Percentiles rank a stretch among this genome's conserved stretches.
phyloP scores from a whole-genome alignment of 1,140 invertebrate genomes.

The Alviniconcha marisindica region DNA sequence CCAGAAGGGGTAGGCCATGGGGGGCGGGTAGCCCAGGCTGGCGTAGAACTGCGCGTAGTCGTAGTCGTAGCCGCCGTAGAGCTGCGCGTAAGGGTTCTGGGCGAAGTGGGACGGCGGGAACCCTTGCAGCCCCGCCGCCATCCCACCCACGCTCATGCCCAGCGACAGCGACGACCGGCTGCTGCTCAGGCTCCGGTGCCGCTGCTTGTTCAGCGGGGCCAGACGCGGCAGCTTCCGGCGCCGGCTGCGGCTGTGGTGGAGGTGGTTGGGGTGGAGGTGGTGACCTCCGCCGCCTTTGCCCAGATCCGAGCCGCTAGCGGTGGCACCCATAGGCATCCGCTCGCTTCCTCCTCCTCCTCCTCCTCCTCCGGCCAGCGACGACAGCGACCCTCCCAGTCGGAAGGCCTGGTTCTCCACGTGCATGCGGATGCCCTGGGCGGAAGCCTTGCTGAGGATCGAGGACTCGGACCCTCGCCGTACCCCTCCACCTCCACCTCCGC shows the following conservation, averaged over 20 bases:
- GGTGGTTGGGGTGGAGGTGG: too few species aligned
- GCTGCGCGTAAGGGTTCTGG: neutral
- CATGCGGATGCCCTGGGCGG: slow-evolving; percentile 56
- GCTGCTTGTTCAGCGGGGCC: neutral
- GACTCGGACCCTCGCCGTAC: slow-evolving; percentile 54
- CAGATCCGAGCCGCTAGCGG: slow-evolving; percentile 10
- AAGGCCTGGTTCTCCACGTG: slow-evolving; percentile 46
- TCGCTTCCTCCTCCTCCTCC: neutral
- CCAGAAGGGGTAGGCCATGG: slow-evolving; percentile 30
- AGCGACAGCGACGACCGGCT: slow-evolving; percentile 30
- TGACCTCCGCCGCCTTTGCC: too few species aligned
- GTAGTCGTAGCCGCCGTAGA: slow-evolving; percentile 32
- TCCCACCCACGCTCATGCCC: neutral
- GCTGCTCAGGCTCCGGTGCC: slow-evolving; percentile 35
- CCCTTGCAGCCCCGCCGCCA: neutral
- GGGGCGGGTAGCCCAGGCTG: slow-evolving; percentile 27
- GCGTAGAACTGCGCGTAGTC: slow-evolving; percentile 24
- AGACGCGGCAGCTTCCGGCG: slow-evolving; percentile 33
- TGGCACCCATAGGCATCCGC: neutral
- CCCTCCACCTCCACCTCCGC: neutral
- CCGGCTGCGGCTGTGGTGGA: slow-evolving; percentile 7
- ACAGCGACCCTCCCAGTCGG: slow-evolving; percentile 31
- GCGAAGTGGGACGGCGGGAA: neutral
- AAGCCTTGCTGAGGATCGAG: slow-evolving; percentile 57
- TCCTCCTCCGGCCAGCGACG: slow-evolving; percentile 17